These are phyloP conservation scores for Mirza zaza DNA, from an alignment of 2,113 vertebrate genomes.

Conservation along the genomic window DNA sequence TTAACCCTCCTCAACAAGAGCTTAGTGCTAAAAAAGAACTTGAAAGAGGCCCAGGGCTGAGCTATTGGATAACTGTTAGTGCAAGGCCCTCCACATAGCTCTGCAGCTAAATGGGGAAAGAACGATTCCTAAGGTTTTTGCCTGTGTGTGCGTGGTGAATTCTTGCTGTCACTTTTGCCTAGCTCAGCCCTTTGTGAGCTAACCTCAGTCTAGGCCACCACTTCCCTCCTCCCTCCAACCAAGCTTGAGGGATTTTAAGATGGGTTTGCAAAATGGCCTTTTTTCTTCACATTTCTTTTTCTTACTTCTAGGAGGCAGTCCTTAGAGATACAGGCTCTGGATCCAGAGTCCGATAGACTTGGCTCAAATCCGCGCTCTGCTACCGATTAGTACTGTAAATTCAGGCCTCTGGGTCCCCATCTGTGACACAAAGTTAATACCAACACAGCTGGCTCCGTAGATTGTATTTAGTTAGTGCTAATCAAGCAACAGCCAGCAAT, in stretches of 20 bases:
- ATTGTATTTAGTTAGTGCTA: not conserved
- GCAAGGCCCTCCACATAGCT: not conserved
- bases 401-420: not conserved
- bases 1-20: not conserved
- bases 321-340: not conserved
- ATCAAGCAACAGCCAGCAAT: not conserved
- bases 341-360: not conserved
- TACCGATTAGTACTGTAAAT: not conserved
- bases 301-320: not conserved
- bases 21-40: not conserved
- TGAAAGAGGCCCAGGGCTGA: not conserved
- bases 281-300: not conserved
- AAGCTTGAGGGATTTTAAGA: not conserved
- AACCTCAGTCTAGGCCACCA: not conserved
- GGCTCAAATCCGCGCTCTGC: not conserved
- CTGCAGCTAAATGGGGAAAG: not conserved
- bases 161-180: not conserved
- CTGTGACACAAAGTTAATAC: not conserved
- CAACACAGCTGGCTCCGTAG: not conserved
- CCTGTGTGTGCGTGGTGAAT: not conserved
- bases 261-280: not conserved
- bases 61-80: not conserved
- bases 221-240: not conserved
- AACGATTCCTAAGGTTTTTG: not conserved
- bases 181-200: slow-evolving; percentile 1